Evolutionary conservation across 2,888 invertebrate genomes (phyloP).

Genomic region (Noctuana brunneofusca): DNA sequence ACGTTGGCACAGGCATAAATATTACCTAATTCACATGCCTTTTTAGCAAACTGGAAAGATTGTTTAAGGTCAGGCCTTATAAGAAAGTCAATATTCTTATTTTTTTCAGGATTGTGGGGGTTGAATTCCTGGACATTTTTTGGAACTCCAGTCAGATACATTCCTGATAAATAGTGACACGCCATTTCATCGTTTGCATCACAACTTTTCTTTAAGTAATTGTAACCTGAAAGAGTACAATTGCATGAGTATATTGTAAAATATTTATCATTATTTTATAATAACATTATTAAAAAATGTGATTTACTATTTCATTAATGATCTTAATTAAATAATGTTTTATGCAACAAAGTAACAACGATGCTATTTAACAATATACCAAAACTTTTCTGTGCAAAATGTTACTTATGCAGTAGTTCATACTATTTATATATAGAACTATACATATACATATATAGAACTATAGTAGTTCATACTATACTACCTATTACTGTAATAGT

Average conservation of each 20-base stretch:
- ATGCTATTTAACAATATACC: no score
- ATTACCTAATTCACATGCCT: conserved; percentile 92
- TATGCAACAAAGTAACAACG: no score
- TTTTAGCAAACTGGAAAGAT: conserved; percentile 89
- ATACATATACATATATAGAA: no score
- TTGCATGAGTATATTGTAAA: no score
- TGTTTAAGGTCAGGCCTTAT: conserved; percentile 87
- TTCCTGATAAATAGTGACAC: conserved; percentile 91
- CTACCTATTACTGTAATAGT: no score
- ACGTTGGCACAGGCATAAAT: conserved; percentile 95
- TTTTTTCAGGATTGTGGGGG: conserved; percentile 65
- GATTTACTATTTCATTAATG: no score
- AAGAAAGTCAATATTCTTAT: conserved; percentile 75
- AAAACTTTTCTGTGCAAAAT: no score
- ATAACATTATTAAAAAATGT: no score
- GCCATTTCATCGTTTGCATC: conserved; percentile 85
- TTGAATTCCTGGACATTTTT: conserved; percentile 77
- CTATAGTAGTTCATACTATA: no score
- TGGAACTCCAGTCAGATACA: conserved; percentile 89
- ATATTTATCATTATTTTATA: background rate
- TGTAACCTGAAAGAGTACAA: conserved; percentile 71
- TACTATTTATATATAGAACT: no score
- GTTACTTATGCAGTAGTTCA: no score
- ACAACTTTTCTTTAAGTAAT: conserved; percentile 83
- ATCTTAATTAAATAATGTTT: no score